Base-by-base conservation (phyloP, 1,140 invertebrate genomes). In the Cheumatopsyche charites region DNA sequence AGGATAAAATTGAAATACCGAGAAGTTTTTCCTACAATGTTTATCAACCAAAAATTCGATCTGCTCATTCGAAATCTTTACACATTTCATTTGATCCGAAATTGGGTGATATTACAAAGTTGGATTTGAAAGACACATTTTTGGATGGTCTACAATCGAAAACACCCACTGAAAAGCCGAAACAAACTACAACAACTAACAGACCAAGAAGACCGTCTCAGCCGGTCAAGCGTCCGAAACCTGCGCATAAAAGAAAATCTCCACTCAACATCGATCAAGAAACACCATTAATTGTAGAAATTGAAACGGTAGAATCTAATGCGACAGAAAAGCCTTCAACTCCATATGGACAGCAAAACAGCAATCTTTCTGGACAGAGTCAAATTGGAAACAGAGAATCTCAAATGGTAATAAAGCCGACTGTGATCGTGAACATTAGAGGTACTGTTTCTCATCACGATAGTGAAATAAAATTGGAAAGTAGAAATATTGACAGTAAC, bases 401-500 rank as follows among this genome's bases (percentile, higher is more conserved):
- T 11, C 82, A 84, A 78, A 83, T 81, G 21, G 82, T 84, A 0
- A 79, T 84, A 0, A 84, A 83, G 71, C 83, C 83, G 0, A 84
- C 82, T 0, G 82, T 84, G 1, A 83, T 84, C 15, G 81, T 84
- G 0, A 84, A 84, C 65, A 79, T 84, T 52, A 76, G 82, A 62
- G 82, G 82, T 1, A 79, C 81, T 0, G 78, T 83, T 12, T 80
- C 74, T 36, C 78, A 83, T 29, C 78, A 75, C 71, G 82, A 83
- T 17, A 81, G 80, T 65, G 82, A 83, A 13, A 80, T 83, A 23
- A 79, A 76, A 70, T 67, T 84, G 2, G 79, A 82, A 68, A 79
- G 77, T 58, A 77, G 78, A 63, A 75, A 75, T 4, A 77, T 76
- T 55, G 62, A 76, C n/a, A 79, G 79, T 25, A 67, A 62, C 19